phyloP scores from a whole-genome alignment of 2,888 invertebrate genomes.

The Bellardia bayeri region DNA sequence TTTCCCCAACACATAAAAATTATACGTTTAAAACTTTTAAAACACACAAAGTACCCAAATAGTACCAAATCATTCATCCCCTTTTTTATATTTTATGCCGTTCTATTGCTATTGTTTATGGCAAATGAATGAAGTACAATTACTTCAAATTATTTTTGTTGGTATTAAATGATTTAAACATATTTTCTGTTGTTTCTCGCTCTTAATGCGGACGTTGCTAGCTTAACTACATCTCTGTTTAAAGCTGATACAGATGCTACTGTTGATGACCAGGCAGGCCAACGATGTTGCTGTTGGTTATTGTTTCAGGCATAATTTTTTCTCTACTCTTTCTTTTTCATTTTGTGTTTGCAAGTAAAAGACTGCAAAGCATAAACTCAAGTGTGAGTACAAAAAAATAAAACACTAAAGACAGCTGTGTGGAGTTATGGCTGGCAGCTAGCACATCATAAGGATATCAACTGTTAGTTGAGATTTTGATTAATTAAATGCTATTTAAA shows the following conservation, averaged over 20 bases:
- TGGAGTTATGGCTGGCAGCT: background rate
- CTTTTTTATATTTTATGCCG: background rate
- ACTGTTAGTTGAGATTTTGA: constrained; percentile 22
- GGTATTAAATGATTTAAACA: constrained; percentile 39
- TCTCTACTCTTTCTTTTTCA: background rate
- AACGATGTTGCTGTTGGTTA: constrained; percentile 26
- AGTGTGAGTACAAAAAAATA: background rate
- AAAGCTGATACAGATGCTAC: background rate
- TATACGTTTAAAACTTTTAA: too few relatives aligned
- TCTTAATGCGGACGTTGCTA: background rate
- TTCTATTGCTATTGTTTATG: constrained; percentile 26
- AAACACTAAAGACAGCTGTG: background rate
- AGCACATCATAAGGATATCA: background rate
- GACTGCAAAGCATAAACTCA: background rate
- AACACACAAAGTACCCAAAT: background rate
- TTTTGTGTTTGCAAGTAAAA: background rate
- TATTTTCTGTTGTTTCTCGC: background rate
- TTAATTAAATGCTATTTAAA: constrained; percentile 31
- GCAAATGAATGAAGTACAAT: constrained; percentile 50
- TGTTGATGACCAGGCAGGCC: background rate
- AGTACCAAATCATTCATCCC: background rate
- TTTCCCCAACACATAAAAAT: too few relatives aligned
- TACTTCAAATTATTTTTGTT: constrained; percentile 43
- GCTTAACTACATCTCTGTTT: background rate
- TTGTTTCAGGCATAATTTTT: constrained; percentile 17